phyloP scores from a whole-genome alignment of 1,140 invertebrate genomes.

The Ridgeia piscesae region DNA sequence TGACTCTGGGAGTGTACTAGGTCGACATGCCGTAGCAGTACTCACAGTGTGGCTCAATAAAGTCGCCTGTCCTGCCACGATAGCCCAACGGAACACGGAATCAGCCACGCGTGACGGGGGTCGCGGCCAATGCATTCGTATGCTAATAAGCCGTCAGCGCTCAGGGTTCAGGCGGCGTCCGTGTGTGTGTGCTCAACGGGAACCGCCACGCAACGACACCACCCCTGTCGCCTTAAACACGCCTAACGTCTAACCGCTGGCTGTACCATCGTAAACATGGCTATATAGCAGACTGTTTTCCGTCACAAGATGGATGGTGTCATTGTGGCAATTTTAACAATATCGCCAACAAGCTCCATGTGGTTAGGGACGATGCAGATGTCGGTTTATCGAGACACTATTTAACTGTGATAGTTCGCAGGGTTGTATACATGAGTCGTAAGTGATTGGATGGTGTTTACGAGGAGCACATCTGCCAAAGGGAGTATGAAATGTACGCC shows the following conservation, averaged over 20 bases:
- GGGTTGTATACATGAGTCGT: neutral
- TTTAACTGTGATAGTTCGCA: no score
- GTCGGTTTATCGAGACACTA: neutral
- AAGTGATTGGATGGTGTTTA: neutral
- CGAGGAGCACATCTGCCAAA: neutral
- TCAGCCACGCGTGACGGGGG: neutral
- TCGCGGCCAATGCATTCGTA: neutral
- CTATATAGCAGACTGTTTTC: neutral
- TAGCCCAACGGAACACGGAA: neutral
- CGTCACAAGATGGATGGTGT: neutral
- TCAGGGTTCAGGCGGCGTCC: neutral
- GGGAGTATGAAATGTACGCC: neutral
- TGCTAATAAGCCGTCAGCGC: neutral
- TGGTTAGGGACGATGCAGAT: neutral
- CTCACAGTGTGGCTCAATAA: neutral
- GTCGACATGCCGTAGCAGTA: neutral
- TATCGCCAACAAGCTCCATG: neutral
- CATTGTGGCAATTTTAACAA: neutral
- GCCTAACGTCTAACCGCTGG: no score
- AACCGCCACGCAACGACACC: neutral
- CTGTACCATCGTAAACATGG: neutral
- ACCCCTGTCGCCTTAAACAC: neutral
- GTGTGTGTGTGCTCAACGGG: neutral
- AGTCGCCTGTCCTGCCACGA: neutral
- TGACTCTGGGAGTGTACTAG: neutral